These are phyloP conservation scores for Sula dactylatra DNA, from an alignment of 2,113 vertebrate species.

Conservation along the genomic window DNA sequence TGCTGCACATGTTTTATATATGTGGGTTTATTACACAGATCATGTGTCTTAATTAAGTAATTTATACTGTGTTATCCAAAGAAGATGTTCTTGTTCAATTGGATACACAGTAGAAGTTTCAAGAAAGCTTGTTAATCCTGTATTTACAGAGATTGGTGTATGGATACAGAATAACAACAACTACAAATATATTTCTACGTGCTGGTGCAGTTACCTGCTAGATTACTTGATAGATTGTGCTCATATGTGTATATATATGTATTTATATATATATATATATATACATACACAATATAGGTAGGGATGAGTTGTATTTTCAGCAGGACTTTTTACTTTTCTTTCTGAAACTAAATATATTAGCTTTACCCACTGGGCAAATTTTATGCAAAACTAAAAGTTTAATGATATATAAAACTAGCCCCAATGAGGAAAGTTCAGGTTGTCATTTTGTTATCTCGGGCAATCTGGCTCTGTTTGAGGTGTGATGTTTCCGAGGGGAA, in stretches of 20 bases:
- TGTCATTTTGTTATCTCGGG: not conserved
- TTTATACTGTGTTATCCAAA: constrained; percentile 57
- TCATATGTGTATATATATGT: not conserved
- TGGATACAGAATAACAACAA: not conserved
- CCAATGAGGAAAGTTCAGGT: not conserved
- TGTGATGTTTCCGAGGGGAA: not conserved
- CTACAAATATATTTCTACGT: not conserved
- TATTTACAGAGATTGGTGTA: not conserved
- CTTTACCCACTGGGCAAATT: not conserved
- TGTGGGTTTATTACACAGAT: constrained; percentile 52
- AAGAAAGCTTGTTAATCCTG: constrained; percentile 22
- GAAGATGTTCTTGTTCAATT: constrained; percentile 43
- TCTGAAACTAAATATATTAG: not conserved
- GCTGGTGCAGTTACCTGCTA: not conserved
- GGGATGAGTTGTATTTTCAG: not conserved
- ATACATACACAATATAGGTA: not conserved
- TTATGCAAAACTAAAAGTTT: not conserved
- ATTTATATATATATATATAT: not conserved
- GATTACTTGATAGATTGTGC: not conserved
- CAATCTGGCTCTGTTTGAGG: not conserved
- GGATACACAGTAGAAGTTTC: constrained; percentile 22
- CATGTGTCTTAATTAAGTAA: constrained; percentile 60
- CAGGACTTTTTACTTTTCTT: not conserved
- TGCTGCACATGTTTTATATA: constrained; percentile 54
- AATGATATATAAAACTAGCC: not conserved